A percentile compares a stretch with the other conserved stretches of the same genome.
These are phyloP conservation scores for Melozone crissalis DNA, from an alignment of 2,113 vertebrate genomes.

Conservation along the genomic window DNA sequence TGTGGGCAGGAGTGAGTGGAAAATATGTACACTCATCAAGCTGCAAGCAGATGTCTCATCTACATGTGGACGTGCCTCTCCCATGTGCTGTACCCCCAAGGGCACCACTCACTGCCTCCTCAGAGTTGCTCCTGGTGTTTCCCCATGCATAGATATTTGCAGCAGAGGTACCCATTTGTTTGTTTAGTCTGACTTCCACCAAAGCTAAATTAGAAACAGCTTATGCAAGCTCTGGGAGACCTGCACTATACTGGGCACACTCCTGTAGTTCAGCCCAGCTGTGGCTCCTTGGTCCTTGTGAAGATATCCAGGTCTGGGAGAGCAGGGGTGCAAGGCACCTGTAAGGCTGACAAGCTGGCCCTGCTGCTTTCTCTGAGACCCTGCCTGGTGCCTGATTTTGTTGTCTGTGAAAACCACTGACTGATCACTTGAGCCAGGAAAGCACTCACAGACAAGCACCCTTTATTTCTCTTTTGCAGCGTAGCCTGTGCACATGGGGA, in stretches of 20 bases:
- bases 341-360: not conserved
- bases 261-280: not conserved
- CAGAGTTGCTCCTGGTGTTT: not conserved
- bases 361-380: not conserved
- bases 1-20: not conserved
- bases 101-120: not conserved
- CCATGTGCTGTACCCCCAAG: not conserved
- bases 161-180: not conserved
- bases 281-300: not conserved
- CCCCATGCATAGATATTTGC: not conserved
- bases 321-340: accelerated
- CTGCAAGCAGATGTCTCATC: conserved; percentile 24
- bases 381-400: accelerated
- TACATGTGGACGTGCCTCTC: not conserved
- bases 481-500: not conserved
- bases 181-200: not conserved
- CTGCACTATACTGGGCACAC: accelerated
- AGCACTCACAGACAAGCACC: not conserved
- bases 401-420: not conserved
- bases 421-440: not conserved
- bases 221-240: not conserved
- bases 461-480: not conserved
- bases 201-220: not conserved
- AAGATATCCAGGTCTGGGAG: not conserved
- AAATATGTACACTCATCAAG: not conserved